Base-by-base conservation (phyloP, 2,113 vertebrate genomes). In the Sinocyclocheilus maitianheensis region DNA sequence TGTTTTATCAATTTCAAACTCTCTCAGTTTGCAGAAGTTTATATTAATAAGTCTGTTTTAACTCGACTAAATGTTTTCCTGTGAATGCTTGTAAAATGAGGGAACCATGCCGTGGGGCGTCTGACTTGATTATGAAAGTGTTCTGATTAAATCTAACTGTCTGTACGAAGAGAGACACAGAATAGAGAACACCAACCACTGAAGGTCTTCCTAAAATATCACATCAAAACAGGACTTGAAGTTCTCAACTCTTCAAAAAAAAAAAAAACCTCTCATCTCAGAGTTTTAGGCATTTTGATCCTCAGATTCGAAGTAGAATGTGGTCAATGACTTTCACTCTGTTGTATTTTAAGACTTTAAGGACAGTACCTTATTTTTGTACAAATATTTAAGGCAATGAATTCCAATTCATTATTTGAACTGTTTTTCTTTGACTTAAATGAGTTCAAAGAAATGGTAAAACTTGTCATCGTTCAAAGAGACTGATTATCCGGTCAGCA, bases 151-250 rank as follows among this genome's bases (percentile, higher is more conserved):
- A 24, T 65, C 0, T 81, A 20, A 11, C 78, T 46, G 34, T 79
- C 58, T 62, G 34, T 46, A n/a, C 37, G 10, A 46, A 26, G 58
- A 77, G 6, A 14, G 9, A 11, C 9, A 55, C 3, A 6, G 26
- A 71, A 53, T 77, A 67, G 20, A 77, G 75, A 67, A 51, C 12
- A 16, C 11, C 30, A 72, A 51, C 2, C 5, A 20, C 22, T 53
- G 78, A 84, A 87, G 65, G 62, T 78, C 86, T 37, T 84, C 82
- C n/a, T 80, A 30, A 87, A 84, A 84, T 87, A 84, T 80, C 62
- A 75, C 46, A 30, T 69, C 80, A 83, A 65, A 65, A 53, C 30
- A n/a, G 74, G 22, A 24, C 43, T 75, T 24, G 40, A 75, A 76
- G 72, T 76, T 48, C 43, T 46, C n/a, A 48, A 48, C 22, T 76